A percentile compares a stretch with the other conserved stretches of the same genome.
phyloP scores from a whole-genome alignment of 2,797 vertebrate species.

The Pangasius krempfi region DNA sequence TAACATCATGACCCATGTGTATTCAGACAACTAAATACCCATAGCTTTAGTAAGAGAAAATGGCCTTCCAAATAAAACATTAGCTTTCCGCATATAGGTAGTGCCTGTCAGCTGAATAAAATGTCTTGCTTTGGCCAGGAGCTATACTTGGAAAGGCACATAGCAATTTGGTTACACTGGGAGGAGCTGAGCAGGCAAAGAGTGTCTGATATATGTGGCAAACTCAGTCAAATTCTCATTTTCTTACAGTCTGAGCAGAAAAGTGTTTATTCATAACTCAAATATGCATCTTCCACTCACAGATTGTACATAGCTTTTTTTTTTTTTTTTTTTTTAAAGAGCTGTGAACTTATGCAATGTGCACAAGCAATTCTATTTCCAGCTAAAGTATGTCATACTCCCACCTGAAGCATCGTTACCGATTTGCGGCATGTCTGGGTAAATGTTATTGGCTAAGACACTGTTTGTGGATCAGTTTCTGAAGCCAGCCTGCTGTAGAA shows the following conservation, averaged over 20 bases:
- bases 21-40: slow-evolving; percentile 55
- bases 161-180: slow-evolving; percentile 47
- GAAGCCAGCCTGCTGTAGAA: slow-evolving; percentile 18
- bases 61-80: slow-evolving; percentile 64
- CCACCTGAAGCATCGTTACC: neutral
- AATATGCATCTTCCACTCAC: neutral
- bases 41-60: slow-evolving; percentile 55
- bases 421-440: slow-evolving; percentile 3
- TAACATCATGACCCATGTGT: neutral
- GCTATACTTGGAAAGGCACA: slow-evolving; percentile 62
- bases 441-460: slow-evolving; percentile 4
- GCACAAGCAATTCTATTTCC: neutral
- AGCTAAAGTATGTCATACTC: neutral
- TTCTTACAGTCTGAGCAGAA: neutral
- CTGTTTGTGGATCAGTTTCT: neutral
- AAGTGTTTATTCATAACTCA: neutral
- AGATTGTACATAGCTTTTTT: neutral
- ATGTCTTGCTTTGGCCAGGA: slow-evolving; percentile 41
- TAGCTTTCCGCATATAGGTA: slow-evolving; percentile 47
- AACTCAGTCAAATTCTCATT: slow-evolving; percentile 19
- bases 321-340: neutral
- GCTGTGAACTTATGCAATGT: neutral
- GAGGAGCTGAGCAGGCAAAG: slow-evolving; percentile 23
- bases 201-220: slow-evolving; percentile 16
- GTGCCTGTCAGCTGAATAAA: slow-evolving; percentile 51